Evolutionary conservation across 2,888 invertebrate genomes (phyloP).

Genomic region (Apamea sordens): DNA sequence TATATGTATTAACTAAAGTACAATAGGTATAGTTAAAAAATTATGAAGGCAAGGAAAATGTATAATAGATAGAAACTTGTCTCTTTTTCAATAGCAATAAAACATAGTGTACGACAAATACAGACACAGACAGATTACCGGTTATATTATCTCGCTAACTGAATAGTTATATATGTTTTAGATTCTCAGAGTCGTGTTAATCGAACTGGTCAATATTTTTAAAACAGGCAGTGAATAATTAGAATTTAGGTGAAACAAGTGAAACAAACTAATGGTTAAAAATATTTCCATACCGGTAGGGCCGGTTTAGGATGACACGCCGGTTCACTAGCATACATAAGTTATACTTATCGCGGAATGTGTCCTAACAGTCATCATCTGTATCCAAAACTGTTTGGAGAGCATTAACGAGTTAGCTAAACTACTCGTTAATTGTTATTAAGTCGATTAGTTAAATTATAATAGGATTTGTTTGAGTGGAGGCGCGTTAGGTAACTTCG

Average conservation of each 20-base stretch:
- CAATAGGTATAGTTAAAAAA: background rate
- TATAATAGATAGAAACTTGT: slow-evolving; percentile 45
- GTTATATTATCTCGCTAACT: slow-evolving; percentile 45
- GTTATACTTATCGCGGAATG: slow-evolving; percentile 68
- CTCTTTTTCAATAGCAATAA: slow-evolving; percentile 61
- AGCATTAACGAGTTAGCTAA: slow-evolving; percentile 58
- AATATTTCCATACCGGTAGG: slow-evolving; percentile 75
- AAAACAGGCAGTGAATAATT: slow-evolving; percentile 49
- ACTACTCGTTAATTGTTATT: slow-evolving; percentile 74
- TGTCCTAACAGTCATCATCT: slow-evolving; percentile 71
- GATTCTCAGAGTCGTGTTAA: slow-evolving; percentile 29
- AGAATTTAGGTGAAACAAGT: slow-evolving; percentile 68
- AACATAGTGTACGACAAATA: slow-evolving; percentile 58
- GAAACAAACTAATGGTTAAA: slow-evolving; percentile 74
- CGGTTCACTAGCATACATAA: slow-evolving; percentile 73
- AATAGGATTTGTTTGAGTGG: slow-evolving; percentile 84
- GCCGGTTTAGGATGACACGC: slow-evolving; percentile 77
- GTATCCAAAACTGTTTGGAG: slow-evolving; percentile 58
- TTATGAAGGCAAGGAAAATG: slow-evolving; percentile 38
- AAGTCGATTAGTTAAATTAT: slow-evolving; percentile 78
- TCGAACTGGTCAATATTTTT: slow-evolving; percentile 34
- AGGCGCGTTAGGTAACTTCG: slow-evolving; percentile 82
- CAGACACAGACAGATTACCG: slow-evolving; percentile 55
- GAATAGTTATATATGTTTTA: slow-evolving; percentile 37
- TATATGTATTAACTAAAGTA: background rate